A percentile compares a stretch with the other conserved stretches of the same genome.
phyloP scores from a whole-genome alignment of 2,113 vertebrate genomes.

The Oxyura jamaicensis region DNA sequence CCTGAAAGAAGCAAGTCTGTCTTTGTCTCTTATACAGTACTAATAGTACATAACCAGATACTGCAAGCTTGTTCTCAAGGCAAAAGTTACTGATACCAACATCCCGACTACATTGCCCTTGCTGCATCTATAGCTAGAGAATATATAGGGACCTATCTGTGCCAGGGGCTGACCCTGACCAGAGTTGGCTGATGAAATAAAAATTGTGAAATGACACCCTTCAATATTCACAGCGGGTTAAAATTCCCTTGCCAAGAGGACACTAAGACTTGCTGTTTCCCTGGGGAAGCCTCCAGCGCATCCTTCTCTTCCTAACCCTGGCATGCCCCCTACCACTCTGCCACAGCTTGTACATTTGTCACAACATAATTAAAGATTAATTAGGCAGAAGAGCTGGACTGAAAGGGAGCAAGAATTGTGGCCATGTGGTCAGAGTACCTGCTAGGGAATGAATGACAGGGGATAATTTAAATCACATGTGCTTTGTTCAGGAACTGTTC shows the following conservation, averaged over 20 bases:
- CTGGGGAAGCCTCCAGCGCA: neutral
- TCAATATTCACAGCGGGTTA: neutral
- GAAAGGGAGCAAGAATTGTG: neutral
- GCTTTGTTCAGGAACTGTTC: neutral
- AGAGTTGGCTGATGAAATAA: neutral
- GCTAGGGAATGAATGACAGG: neutral
- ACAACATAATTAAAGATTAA: neutral
- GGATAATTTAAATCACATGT: neutral
- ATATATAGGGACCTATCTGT: neutral
- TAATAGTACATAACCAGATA: neutral
- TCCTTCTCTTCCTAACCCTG: neutral
- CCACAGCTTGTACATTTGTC: neutral
- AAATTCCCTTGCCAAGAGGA: neutral
- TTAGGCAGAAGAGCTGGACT: neutral
- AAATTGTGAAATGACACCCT: neutral
- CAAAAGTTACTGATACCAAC: neutral
- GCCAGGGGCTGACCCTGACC: neutral
- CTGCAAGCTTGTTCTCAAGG: neutral
- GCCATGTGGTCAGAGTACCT: fast-evolving
- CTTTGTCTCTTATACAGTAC: neutral
- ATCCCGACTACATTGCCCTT: neutral
- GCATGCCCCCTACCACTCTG: fast-evolving
- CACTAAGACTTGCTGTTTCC: neutral
- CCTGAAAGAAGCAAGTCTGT: neutral
- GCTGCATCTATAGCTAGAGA: neutral